These are phyloP conservation scores for Hippoglossus stenolepis DNA, from an alignment of 2,113 vertebrate species.

Conservation along the genomic window DNA sequence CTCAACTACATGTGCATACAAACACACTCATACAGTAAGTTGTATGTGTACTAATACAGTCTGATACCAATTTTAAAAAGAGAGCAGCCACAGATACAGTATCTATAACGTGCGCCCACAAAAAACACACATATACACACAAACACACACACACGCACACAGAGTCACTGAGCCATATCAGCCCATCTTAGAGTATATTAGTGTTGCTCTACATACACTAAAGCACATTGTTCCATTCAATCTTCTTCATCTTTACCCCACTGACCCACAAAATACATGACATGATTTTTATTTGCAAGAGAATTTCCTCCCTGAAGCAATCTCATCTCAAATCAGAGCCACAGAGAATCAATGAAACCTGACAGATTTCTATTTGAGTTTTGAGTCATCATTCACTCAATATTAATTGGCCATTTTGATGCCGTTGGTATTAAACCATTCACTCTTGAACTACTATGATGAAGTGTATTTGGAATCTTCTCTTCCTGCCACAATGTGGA, in stretches of 20 bases:
- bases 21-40: background rate
- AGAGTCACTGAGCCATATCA: constrained; percentile 36
- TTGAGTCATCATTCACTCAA: background rate
- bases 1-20: background rate
- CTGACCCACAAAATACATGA: constrained; percentile 65
- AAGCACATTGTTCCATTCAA: constrained; percentile 45
- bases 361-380: background rate
- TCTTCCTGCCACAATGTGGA: background rate
- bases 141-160: background rate
- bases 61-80: background rate
- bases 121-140: no score
- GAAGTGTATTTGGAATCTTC: background rate
- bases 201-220: constrained; percentile 67
- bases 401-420: background rate
- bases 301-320: constrained; percentile 42
- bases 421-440: background rate
- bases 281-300: constrained; percentile 15
- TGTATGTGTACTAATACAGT: background rate
- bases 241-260: constrained; percentile 60
- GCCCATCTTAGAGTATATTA: constrained; percentile 62
- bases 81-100: no score
- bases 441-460: background rate
- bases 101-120: no score
- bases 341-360: constrained; percentile 14
- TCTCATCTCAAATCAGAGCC: constrained; percentile 7